Conservation (phyloP, 2,797 vertebrate species). For the Rhinophrynus dorsalis region DNA sequence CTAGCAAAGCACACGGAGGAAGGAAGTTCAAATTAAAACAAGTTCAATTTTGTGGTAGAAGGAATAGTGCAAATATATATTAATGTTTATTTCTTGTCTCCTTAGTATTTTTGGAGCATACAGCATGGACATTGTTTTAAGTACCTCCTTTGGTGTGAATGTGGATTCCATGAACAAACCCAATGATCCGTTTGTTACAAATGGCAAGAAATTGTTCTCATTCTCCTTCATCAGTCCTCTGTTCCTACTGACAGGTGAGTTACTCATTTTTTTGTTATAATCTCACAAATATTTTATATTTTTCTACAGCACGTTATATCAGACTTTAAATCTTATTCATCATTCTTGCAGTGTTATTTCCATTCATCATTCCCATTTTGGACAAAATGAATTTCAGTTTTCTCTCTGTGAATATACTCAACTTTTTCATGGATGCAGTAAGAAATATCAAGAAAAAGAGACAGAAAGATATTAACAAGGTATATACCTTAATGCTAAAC, state of each 20-base stretch:
- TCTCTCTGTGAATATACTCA: constrained; percentile 54
- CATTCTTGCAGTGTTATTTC: constrained; percentile 66
- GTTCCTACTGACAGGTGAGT: constrained; percentile 61
- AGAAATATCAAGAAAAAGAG: constrained; percentile 67
- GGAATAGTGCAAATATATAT: not conserved
- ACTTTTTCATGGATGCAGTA: constrained; percentile 69
- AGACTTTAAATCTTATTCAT: too few species aligned
- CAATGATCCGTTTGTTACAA: constrained; percentile 70
- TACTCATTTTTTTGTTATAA: not conserved
- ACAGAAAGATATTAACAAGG: constrained; percentile 4
- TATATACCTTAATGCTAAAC: not conserved
- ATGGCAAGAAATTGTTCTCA: constrained; percentile 73
- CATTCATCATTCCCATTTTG: constrained; percentile 64
- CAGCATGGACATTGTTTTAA: constrained; percentile 71
- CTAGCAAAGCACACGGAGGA: too few species aligned
- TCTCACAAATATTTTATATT: not conserved
- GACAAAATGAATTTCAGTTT: constrained; percentile 68
- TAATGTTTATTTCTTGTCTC: constrained; percentile 1
- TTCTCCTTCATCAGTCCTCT: constrained; percentile 63
- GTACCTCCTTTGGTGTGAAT: constrained; percentile 72
- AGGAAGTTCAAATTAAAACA: too few species aligned
- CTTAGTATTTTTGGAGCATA: constrained; percentile 64
- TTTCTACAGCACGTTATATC: too few species aligned
- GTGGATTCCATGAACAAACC: constrained; percentile 70
- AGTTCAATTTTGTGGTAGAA: too few species aligned